A percentile compares a stretch with the other conserved stretches of the same genome.
Conservation (phyloP, 2,888 invertebrate genomes). For the Zaprionus bogoriensis region DNA sequence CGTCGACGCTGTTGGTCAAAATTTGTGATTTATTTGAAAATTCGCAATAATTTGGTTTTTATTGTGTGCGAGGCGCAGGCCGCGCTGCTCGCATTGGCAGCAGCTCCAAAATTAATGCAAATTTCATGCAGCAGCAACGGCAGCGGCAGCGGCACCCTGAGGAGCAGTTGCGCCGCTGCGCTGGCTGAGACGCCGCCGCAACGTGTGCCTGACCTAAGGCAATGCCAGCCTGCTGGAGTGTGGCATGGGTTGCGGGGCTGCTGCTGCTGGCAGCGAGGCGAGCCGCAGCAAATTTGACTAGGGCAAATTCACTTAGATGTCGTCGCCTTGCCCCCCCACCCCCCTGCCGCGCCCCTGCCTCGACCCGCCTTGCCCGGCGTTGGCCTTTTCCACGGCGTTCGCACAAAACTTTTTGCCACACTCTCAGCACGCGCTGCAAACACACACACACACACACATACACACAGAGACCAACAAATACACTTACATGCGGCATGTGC, state of each 20-base stretch:
- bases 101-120: constrained; percentile 52
- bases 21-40: constrained; percentile 70
- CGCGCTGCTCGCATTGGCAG: constrained; percentile 1
- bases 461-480: no score
- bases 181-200: constrained; percentile 1
- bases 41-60: constrained; percentile 61
- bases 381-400: constrained; percentile 51
- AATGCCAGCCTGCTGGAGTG: constrained; percentile 34
- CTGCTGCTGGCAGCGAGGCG: not conserved
- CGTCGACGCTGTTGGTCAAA: constrained; percentile 56
- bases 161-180: constrained; percentile 26
- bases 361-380: no score
- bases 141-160: constrained; percentile 30
- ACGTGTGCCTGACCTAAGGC: constrained; percentile 70
- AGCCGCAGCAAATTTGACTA: constrained; percentile 59
- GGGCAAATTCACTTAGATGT: constrained; percentile 68
- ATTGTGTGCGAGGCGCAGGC: constrained; percentile 41
- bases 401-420: constrained; percentile 49
- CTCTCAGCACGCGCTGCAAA: no score
- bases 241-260: no score
- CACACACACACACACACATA: constrained; percentile 7
- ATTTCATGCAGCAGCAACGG: constrained; percentile 55
- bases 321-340: no score
- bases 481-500: no score
- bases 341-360: no score